Percentiles rank a stretch among this genome's conserved stretches.
Conservation (phyloP, 1,140 invertebrate species). For the Belonocnema kinseyi region DNA sequence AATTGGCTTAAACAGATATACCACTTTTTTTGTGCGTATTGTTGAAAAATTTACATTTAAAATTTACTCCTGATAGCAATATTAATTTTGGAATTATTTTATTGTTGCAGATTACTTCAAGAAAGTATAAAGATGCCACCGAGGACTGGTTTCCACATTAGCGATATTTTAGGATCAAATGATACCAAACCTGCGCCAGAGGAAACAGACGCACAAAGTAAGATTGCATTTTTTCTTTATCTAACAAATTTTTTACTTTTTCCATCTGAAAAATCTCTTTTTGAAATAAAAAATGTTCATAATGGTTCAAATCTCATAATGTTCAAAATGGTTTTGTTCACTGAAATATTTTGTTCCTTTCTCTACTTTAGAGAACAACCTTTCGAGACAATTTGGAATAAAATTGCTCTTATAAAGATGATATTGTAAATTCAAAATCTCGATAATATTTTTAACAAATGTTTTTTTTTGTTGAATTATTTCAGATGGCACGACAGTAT, state of each 20-base stretch:
- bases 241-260: constrained; percentile 30
- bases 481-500: constrained; percentile 63
- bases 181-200: constrained; percentile 68
- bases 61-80: too few species aligned
- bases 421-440: not conserved
- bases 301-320: too few species aligned
- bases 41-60: too few species aligned
- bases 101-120: constrained; percentile 74
- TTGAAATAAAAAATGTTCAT: not conserved
- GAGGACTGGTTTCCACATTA: constrained; percentile 84
- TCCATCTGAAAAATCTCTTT: not conserved
- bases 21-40: too few species aligned
- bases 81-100: constrained; percentile 1
- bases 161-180: constrained; percentile 84
- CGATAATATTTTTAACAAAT: not conserved
- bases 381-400: too few species aligned
- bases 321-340: too few species aligned
- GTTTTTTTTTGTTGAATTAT: constrained; percentile 36
- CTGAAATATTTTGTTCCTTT: too few species aligned
- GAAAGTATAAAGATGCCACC: constrained; percentile 76
- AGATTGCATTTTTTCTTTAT: constrained; percentile 31
- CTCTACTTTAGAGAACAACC: too few species aligned
- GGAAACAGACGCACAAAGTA: constrained; percentile 65
- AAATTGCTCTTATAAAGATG: not conserved
- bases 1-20: too few species aligned